Evolutionary conservation across 2,888 invertebrate species (phyloP), one percentile per base, ranked within the genome.

Genomic region (Andrena minutula): DNA sequence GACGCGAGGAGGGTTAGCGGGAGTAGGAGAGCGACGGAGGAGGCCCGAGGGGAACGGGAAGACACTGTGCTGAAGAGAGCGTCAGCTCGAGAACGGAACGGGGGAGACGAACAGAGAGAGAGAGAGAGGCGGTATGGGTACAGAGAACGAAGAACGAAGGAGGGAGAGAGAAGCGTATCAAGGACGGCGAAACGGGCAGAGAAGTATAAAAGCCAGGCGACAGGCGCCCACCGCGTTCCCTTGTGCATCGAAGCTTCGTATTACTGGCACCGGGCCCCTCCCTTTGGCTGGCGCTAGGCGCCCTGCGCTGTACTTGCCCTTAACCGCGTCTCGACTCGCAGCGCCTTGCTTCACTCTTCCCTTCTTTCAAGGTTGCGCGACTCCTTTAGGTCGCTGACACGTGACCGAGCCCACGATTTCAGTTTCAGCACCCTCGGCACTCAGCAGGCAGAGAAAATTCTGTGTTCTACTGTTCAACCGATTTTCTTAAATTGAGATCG

Each of bases 161-260:
- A 63, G 63, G 75, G 41, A 70, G 73, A 83, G 80, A 80, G 83
- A 81, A 80, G 76, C 69, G 70, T 85, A 86, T 88, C 90, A 89
- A 90, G 89, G 89, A 88, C 90, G 88, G 58, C 61, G 64, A 75
- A 79, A 76, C 84, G 84, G 68, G 82, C 83, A 81, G 83, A 81
- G 78, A 87, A 79, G 83, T 75, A 85, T 84, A 86, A 82, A 77
- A 87, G 86, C 79, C 82, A 70, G 82, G 87, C 86, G 86, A 88
- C 87, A 88, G 89, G 88, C 88, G 87, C 85, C 88, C 83, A 84
- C 82, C 77, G 69, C 66, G 51, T 61, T 63, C 68, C 70, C 49
- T 47, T 58, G 79, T 74, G 75, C 70, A 65, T 47, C 73, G 73
- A 71, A 69, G 73, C 74, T 64, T 81, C 83, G 60, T 70, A 63